Evolutionary conservation across 2,113 vertebrate species (phyloP).

Genomic region (Orthonyx spaldingii): DNA sequence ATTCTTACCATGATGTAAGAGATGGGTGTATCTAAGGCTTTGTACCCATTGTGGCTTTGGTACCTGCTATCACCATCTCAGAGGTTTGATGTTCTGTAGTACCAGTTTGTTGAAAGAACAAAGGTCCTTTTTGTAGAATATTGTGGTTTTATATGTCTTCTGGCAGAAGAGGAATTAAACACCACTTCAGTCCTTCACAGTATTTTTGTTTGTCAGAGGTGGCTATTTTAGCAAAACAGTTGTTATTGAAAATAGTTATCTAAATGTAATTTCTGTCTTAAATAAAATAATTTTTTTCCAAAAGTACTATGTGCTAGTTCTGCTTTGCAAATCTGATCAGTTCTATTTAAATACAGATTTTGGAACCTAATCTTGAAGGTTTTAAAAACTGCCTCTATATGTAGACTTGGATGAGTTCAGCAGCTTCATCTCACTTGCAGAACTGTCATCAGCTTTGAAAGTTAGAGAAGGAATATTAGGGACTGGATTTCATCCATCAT

Average conservation of each 20-base stretch:
- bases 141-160: neutral
- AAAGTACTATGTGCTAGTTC: neutral
- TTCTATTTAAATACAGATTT: neutral
- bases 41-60: neutral
- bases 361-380: neutral
- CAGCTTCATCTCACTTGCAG: neutral
- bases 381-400: neutral
- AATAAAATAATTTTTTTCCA: neutral
- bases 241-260: neutral
- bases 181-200: neutral
- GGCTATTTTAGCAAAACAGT: neutral
- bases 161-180: neutral
- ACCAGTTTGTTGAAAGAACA: neutral
- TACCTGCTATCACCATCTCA: neutral
- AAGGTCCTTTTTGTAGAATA: neutral
- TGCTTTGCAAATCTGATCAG: neutral
- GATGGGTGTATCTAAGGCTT: neutral
- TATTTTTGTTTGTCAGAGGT: neutral
- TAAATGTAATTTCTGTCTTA: neutral
- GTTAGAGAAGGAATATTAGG: neutral
- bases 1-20: neutral
- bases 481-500: neutral
- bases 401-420: neutral
- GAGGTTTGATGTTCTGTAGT: neutral
- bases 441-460: constrained; percentile 1